phyloP scores from a whole-genome alignment of 2,888 invertebrate genomes.

The Petrolisthes manimaculis region DNA sequence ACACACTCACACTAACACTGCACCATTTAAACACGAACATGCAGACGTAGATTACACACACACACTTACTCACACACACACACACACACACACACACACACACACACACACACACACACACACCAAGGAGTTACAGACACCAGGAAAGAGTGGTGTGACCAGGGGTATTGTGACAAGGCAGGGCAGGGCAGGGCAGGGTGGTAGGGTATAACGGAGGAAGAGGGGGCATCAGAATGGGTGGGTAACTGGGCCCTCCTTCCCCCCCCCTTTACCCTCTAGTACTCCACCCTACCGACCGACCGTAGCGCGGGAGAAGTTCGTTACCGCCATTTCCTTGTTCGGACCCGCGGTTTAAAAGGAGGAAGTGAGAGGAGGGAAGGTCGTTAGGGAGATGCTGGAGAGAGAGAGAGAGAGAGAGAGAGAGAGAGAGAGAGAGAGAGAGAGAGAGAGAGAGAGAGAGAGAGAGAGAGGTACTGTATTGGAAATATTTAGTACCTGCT shows the following conservation, averaged over 20 bases:
- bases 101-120: conserved; percentile 34
- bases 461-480: too few relatives aligned
- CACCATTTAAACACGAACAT: neutral
- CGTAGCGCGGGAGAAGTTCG: conserved; percentile 40
- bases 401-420: neutral
- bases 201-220: too few relatives aligned
- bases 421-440: neutral
- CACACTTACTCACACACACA: conserved; percentile 26
- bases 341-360: conserved; percentile 43
- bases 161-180: too few relatives aligned
- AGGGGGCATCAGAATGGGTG: too few relatives aligned
- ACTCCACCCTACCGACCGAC: conserved; percentile 1
- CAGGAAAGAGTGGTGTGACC: neutral
- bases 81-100: conserved; percentile 19
- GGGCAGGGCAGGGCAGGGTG: too few relatives aligned
- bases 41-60: neutral
- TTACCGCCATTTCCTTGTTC: conserved; percentile 56
- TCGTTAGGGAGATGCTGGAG: neutral
- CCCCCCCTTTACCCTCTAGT: neutral
- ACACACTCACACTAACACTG: neutral
- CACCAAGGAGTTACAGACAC: neutral
- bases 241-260: neutral
- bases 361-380: conserved; percentile 29
- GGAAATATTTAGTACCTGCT: too few relatives aligned
- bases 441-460: neutral